Conservation (phyloP, 2,797 vertebrate species). For the Sylvia borin region DNA sequence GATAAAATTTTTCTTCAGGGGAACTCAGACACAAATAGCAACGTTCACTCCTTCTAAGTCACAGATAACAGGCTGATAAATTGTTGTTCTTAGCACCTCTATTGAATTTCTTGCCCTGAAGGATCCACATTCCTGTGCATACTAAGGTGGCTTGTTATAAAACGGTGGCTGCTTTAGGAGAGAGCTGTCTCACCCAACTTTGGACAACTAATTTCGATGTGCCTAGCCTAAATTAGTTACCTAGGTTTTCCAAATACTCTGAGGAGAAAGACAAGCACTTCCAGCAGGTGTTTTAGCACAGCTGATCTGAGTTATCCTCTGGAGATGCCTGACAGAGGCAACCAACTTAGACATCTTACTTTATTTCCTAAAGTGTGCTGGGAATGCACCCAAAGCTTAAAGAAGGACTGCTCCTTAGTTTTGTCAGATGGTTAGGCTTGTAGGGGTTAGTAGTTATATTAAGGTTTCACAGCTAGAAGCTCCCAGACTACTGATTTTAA, state of each 20-base stretch:
- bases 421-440: background rate
- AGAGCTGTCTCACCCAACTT: background rate
- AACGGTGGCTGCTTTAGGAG: background rate
- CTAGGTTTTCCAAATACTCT: background rate
- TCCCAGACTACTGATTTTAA: conserved; percentile 14
- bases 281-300: background rate
- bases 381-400: background rate
- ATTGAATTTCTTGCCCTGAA: conserved; percentile 28
- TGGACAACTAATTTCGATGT: background rate
- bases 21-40: conserved; percentile 38
- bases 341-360: background rate
- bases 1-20: conserved; percentile 46
- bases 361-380: background rate
- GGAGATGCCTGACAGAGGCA: background rate
- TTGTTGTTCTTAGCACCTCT: conserved; percentile 29
- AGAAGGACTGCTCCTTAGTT: background rate
- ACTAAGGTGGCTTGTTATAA: background rate
- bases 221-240: background rate
- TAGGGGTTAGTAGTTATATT: background rate
- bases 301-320: background rate
- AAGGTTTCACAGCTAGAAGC: background rate
- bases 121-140: background rate
- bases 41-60: conserved; percentile 24
- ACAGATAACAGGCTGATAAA: conserved; percentile 59
- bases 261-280: background rate